Base-by-base conservation (phyloP, 2,113 vertebrate species). In the Corythornis cristatus region DNA sequence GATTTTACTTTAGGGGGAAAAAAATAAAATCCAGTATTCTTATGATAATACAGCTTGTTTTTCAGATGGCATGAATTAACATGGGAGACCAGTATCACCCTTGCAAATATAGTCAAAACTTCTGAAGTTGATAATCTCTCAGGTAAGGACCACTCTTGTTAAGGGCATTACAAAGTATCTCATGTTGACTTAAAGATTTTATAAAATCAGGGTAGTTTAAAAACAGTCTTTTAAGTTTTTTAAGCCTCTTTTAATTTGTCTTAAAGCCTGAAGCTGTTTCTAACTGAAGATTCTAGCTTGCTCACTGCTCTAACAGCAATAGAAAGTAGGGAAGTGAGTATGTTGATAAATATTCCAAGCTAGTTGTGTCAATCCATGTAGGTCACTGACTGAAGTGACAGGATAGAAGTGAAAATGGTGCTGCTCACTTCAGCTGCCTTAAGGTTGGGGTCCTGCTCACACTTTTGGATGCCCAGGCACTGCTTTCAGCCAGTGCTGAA, bases 271-370 rank as follows among this genome's bases (percentile, higher is more conserved):
- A 48, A 62, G 5, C 11, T 42, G 37, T 61, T 70, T 19, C 12
- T 65, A 29, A 20, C 35, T 71, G 58, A 43, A 54, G 42, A 21
- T 60, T 56, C 45, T 29, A 13, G 5, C 17, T 78, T 60, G n/a
- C 19, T 79, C n/a, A 20, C 48, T 62, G 67, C 11, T 45, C 45
- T 51, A 25, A 23, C 8, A 58, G 79, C 50, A 40, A 28, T 8
- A 51, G 35, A 16, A 37, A 8, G 31, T 0, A 15, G 31, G 14
- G n/a, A 21, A 43, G 8, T 19, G 42, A 21, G 35, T 0, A 1
- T 12, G n/a, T 3, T 76, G 54, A 12, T 37, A 73, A 71, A 33
- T 40, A 54, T 29, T 73, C 50, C 0, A 4, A 48, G 43, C 3
- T 12, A 23, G 11, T 61, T 37, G 11, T n/a, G 17, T 46, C 18